A percentile compares a stretch with the other conserved stretches of the same genome.
Conservation (phyloP, 2,113 vertebrate genomes). For the Turnix velox region DNA sequence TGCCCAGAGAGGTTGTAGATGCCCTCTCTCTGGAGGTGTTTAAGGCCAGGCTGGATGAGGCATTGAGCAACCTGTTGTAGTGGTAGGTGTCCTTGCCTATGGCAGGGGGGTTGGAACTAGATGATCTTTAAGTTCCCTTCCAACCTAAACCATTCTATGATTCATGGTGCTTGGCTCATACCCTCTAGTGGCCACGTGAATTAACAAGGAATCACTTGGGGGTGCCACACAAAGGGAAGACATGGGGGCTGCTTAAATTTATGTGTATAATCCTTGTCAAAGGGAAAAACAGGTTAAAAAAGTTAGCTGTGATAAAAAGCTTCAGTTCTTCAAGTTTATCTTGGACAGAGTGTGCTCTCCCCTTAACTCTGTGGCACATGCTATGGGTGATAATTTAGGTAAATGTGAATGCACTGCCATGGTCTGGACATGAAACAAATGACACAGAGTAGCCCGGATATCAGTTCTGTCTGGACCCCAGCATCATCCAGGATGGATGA, state of each 20-base stretch:
- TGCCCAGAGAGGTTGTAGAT: too few relatives aligned
- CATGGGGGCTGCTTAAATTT: background rate
- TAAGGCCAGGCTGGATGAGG: too few relatives aligned
- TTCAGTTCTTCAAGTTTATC: background rate
- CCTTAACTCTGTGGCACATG: background rate
- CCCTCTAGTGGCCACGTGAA: background rate
- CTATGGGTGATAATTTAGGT: background rate
- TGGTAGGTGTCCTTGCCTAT: too few relatives aligned
- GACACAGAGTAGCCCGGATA: background rate
- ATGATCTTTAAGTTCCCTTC: too few relatives aligned
- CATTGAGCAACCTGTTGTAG: too few relatives aligned
- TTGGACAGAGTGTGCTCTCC: background rate
- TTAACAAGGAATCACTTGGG: background rate
- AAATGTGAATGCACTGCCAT: background rate
- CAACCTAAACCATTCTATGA: too few relatives aligned
- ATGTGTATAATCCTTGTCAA: background rate
- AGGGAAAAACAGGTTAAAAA: background rate
- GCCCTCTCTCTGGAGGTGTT: too few relatives aligned
- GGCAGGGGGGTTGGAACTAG: too few relatives aligned
- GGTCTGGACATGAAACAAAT: background rate
- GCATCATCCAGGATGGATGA: background rate
- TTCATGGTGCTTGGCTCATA: too few relatives aligned
- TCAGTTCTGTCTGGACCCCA: background rate
- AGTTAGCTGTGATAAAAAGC: background rate
- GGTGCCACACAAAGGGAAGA: background rate